These are phyloP conservation scores for Cyclargus thomasi DNA, from an alignment of 1,140 invertebrate genomes.

Conservation along the genomic window DNA sequence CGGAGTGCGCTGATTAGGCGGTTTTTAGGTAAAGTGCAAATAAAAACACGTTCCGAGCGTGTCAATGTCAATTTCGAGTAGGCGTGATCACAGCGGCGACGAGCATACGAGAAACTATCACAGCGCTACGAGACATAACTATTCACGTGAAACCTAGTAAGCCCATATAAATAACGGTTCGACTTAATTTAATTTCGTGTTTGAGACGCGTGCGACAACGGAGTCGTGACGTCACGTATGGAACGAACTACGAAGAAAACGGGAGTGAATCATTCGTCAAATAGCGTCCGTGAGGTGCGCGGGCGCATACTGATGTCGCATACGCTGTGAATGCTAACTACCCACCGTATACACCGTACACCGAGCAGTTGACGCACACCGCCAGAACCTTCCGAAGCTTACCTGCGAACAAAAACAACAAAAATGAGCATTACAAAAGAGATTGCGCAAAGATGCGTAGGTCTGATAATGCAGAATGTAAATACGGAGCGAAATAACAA, in stretches of 20 bases:
- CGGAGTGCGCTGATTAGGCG: background rate
- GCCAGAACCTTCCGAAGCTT: conserved; percentile 34
- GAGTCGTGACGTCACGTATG: conserved; percentile 67
- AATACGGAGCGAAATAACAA: conserved; percentile 27
- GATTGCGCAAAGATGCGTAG: background rate
- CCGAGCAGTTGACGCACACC: conserved; percentile 18
- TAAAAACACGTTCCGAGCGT: too few species aligned
- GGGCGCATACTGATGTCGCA: conserved; percentile 61
- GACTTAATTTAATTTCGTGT: conserved; percentile 51
- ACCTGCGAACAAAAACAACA: conserved; percentile 47
- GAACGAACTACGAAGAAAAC: conserved; percentile 45
- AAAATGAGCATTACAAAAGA: conserved; percentile 16
- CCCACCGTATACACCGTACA: conserved; percentile 11
- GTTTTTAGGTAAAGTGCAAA: background rate
- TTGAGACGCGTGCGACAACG: conserved; percentile 53
- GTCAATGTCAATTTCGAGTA: too few species aligned
- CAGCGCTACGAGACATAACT: background rate
- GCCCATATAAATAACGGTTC: conserved; percentile 25
- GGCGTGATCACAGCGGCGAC: too few species aligned
- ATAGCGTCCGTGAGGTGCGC: conserved; percentile 54
- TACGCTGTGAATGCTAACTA: conserved; percentile 39
- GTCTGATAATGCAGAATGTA: conserved; percentile 17
- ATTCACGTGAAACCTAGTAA: background rate
- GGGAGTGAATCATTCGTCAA: conserved; percentile 62
- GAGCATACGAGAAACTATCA: background rate